Evolutionary conservation across 2,113 vertebrate species (phyloP).

Genomic region (Hemicordylus capensis): DNA sequence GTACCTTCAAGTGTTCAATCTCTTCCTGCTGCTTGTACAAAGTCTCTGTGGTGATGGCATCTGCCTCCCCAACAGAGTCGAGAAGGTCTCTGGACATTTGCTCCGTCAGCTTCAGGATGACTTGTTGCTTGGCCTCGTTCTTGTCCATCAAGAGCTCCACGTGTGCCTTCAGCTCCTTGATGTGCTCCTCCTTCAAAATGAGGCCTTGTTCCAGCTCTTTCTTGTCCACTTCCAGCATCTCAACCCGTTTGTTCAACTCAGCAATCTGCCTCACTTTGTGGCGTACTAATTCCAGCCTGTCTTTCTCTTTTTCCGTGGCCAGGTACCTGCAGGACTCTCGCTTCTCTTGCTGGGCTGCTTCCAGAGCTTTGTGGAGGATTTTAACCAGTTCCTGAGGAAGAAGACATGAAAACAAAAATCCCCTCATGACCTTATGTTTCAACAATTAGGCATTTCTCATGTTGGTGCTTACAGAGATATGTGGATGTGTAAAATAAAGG

Average conservation of each 20-base stretch:
- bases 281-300: conserved; percentile 86
- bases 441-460: neutral
- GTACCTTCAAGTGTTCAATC: conserved; percentile 85
- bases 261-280: conserved; percentile 86
- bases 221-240: conserved; percentile 74
- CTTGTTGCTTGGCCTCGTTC: conserved; percentile 88
- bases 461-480: neutral
- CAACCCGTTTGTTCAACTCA: conserved; percentile 75
- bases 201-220: conserved; percentile 71
- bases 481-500: neutral
- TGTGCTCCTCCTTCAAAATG: conserved; percentile 74
- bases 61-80: conserved; percentile 20
- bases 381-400: conserved; percentile 86
- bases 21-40: conserved; percentile 78
- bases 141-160: conserved; percentile 84
- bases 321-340: conserved; percentile 83
- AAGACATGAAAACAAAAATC: neutral
- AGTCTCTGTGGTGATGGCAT: conserved; percentile 54
- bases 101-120: conserved; percentile 87
- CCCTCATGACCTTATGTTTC: neutral
- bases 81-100: conserved; percentile 74
- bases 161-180: conserved; percentile 79
- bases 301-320: conserved; percentile 78
- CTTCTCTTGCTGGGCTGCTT: conserved; percentile 92
- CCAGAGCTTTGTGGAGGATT: conserved; percentile 91